Conservation (phyloP, 2,888 invertebrate genomes). For the Morpho deidamia region DNA sequence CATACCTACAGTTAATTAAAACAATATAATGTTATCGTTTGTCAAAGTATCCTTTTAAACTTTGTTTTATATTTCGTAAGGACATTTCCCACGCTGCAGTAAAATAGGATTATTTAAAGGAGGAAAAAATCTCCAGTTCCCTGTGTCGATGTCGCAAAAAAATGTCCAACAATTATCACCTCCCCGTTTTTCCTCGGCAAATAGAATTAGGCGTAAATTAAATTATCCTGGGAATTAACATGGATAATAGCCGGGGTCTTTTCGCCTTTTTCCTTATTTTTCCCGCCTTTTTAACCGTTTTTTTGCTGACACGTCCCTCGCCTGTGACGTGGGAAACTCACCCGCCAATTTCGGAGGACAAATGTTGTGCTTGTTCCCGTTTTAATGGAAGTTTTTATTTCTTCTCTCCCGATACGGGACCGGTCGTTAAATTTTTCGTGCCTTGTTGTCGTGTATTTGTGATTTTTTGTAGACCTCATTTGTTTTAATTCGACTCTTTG, state of each 20-base stretch:
- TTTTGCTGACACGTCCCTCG: slow-evolving; percentile 46
- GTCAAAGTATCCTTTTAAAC: no score
- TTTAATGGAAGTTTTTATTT: slow-evolving; percentile 34
- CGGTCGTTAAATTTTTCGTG: slow-evolving; percentile 5
- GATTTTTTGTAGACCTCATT: neutral
- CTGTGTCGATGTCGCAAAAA: slow-evolving; percentile 54
- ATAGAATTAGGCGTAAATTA: slow-evolving; percentile 77
- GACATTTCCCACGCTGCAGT: slow-evolving; percentile 51
- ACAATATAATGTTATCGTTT: no score
- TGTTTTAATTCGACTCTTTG: slow-evolving; percentile 1
- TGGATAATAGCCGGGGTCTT: slow-evolving; percentile 70
- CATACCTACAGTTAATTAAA: no score
- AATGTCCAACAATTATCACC: slow-evolving; percentile 72
- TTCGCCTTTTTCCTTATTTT: slow-evolving; percentile 62
- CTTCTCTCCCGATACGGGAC: slow-evolving; percentile 30
- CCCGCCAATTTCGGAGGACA: slow-evolving; percentile 46
- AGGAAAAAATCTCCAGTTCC: slow-evolving; percentile 42
- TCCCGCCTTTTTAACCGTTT: slow-evolving; percentile 48
- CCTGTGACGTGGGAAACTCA: slow-evolving; percentile 40
- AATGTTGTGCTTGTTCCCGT: slow-evolving; percentile 29
- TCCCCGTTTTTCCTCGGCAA: slow-evolving; percentile 69
- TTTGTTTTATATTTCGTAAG: slow-evolving; percentile 9
- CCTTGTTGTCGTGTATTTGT: slow-evolving; percentile 2
- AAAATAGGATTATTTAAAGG: slow-evolving; percentile 19
- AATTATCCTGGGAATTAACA: slow-evolving; percentile 75